phyloP scores from a whole-genome alignment of 2,888 invertebrate genomes.

The Portevinia maculata region DNA sequence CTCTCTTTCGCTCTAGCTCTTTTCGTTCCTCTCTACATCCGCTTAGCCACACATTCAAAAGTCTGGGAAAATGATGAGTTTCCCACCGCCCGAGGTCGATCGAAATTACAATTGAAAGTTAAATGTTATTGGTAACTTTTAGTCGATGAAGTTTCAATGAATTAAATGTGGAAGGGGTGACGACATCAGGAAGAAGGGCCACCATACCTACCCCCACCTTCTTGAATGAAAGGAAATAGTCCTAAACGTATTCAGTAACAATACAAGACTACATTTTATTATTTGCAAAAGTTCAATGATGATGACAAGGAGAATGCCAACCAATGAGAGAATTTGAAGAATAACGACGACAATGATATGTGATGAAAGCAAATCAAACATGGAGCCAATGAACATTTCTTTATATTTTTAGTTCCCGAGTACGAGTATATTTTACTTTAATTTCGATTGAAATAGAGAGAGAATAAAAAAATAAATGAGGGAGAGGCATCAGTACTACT shows the following conservation, averaged over 20 bases:
- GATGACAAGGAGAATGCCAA: conserved; percentile 23
- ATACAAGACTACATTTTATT: conserved; percentile 61
- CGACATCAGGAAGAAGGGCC: neutral
- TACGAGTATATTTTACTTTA: conserved; percentile 65
- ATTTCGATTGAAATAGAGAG: conserved; percentile 64
- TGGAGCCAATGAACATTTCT: conserved; percentile 36
- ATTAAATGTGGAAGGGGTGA: conserved; percentile 60
- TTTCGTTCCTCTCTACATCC: too few species aligned
- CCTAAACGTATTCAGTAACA: conserved; percentile 16
- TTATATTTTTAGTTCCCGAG: neutral
- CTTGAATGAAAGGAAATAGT: conserved; percentile 53
- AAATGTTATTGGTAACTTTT: conserved; percentile 77
- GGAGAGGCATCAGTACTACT: conserved; percentile 15
- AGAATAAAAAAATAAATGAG: neutral
- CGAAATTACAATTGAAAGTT: conserved; percentile 77
- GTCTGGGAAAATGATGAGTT: conserved; percentile 75
- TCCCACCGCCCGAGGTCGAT: conserved; percentile 73
- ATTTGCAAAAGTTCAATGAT: conserved; percentile 68
- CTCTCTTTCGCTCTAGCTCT: neutral
- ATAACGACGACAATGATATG: conserved; percentile 55
- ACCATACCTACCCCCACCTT: neutral
- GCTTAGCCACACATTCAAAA: conserved; percentile 66
- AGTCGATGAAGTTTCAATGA: conserved; percentile 72
- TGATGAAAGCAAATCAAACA: conserved; percentile 66
- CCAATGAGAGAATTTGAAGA: conserved; percentile 13